Evolutionary conservation across 2,888 invertebrate species (phyloP).

Genomic region (Exephanes ischioxanthus): DNA sequence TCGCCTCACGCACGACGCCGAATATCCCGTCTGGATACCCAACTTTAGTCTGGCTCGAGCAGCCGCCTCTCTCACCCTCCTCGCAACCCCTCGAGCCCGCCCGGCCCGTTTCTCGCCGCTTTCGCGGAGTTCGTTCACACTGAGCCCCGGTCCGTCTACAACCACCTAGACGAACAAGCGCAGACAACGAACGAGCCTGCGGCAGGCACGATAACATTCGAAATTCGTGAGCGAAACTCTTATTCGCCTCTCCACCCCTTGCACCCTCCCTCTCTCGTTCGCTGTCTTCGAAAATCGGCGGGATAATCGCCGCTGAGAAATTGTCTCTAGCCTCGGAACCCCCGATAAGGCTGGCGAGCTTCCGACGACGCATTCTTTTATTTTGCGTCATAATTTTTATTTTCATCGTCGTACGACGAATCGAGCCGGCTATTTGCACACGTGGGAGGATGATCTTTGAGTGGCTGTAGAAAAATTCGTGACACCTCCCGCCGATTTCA

Average conservation of each 20-base stretch:
- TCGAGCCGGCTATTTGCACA: background rate
- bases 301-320: slow-evolving; percentile 10
- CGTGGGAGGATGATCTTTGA: background rate
- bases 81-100: slow-evolving; percentile 27
- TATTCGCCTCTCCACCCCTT: slow-evolving; percentile 40
- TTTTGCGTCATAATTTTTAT: background rate
- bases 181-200: slow-evolving; percentile 61
- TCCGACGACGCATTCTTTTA: background rate
- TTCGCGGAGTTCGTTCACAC: slow-evolving; percentile 79
- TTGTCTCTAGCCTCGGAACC: background rate
- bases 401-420: background rate
- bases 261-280: background rate
- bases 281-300: slow-evolving; percentile 9
- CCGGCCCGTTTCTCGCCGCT: slow-evolving; percentile 42
- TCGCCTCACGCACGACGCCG: slow-evolving; percentile 55
- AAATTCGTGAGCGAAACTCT: slow-evolving; percentile 74
- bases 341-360: background rate
- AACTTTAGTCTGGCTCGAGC: slow-evolving; percentile 76
- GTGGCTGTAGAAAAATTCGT: background rate
- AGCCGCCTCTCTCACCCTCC: slow-evolving; percentile 59
- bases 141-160: slow-evolving; percentile 63
- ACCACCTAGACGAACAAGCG: background rate
- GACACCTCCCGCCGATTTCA: background rate
- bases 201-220: slow-evolving; percentile 74
- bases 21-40: slow-evolving; percentile 64